Conservation (phyloP, 2,113 vertebrate genomes). For the Myxocyprinus asiaticus region DNA sequence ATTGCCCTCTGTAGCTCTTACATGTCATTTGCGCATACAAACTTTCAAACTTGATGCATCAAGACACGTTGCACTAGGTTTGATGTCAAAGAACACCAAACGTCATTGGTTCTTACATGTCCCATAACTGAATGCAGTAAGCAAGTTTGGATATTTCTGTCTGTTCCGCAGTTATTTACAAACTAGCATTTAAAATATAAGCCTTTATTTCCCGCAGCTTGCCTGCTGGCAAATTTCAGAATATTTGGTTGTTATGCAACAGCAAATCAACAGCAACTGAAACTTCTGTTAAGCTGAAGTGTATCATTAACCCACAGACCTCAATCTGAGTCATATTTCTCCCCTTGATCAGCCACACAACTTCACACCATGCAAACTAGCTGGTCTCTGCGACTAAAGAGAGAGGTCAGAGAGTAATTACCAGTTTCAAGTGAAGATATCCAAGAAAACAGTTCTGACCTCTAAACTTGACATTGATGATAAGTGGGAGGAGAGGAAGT, state of each 20-base stretch:
- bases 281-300: conserved; percentile 8
- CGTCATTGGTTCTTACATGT: no score
- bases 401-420: conserved; percentile 49
- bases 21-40: no score
- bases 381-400: conserved; percentile 31
- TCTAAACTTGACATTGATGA: conserved; percentile 32
- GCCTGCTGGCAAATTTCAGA: not conserved
- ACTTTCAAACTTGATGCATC: no score
- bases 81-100: no score
- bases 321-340: conserved; percentile 43
- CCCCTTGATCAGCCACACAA: conserved; percentile 40
- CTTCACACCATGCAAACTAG: conserved; percentile 31
- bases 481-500: conserved; percentile 30
- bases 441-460: not conserved
- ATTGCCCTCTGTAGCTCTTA: no score
- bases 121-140: no score
- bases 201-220: not conserved
- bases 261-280: conserved; percentile 21
- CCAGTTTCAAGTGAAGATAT: conserved; percentile 33
- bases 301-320: conserved; percentile 51
- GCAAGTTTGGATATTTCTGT: no score
- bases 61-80: no score
- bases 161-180: no score
- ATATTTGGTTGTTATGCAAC: not conserved
- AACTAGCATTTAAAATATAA: not conserved